phyloP scores from a whole-genome alignment of 2,888 invertebrate genomes.

The Lasioglossum figueresi region DNA sequence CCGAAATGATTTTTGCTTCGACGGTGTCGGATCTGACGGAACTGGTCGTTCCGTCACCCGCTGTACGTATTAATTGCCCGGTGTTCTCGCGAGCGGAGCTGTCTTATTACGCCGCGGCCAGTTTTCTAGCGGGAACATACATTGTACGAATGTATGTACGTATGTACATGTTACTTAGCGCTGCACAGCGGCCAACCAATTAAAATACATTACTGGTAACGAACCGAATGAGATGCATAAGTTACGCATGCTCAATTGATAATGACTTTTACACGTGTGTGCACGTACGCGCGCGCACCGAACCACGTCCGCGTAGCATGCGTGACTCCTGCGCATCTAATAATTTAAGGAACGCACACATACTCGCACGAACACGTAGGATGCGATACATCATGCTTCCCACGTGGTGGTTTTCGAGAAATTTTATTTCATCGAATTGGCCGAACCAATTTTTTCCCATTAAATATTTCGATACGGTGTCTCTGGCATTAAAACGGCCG shows the following conservation, averaged over 20 bases:
- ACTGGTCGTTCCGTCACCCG: background rate
- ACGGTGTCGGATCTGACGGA: background rate
- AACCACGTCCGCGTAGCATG: conserved; percentile 43
- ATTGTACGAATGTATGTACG: background rate
- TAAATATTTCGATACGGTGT: background rate
- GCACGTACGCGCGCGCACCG: conserved; percentile 22
- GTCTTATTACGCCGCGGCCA: conserved; percentile 1
- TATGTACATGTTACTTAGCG: conserved; percentile 49
- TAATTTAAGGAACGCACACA: conserved; percentile 48
- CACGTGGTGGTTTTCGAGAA: conserved; percentile 42
- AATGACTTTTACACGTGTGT: conserved; percentile 67
- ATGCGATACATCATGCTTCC: conserved; percentile 37
- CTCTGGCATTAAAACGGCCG: too few species aligned
- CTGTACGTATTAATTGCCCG: background rate
- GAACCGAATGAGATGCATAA: conserved; percentile 80
- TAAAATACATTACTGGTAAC: conserved; percentile 83
- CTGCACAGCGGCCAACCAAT: conserved; percentile 73
- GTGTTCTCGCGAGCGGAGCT: background rate
- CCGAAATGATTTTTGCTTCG: background rate
- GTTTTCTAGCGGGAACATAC: background rate
- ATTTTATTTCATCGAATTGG: background rate
- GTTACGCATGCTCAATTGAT: conserved; percentile 74
- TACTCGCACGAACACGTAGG: conserved; percentile 11
- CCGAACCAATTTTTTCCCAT: background rate
- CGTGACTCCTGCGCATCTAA: conserved; percentile 37